Conservation (phyloP, 35 echinoderm and acorn worm species). For the Anneissia japonica region DNA sequence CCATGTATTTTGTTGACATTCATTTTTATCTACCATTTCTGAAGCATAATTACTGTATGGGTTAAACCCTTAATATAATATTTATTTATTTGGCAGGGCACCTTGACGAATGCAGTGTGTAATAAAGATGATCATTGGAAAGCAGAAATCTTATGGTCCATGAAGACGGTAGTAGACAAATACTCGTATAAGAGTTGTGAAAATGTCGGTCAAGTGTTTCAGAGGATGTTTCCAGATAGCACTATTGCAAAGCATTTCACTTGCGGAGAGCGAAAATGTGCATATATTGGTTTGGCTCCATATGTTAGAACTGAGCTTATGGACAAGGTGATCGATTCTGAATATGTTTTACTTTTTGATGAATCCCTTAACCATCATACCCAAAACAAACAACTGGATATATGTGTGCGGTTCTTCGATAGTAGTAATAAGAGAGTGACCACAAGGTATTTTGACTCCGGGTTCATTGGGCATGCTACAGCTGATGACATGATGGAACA, state of each 20-base stretch:
- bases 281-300: not conserved
- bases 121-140: too few relatives aligned
- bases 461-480: conserved; percentile 23
- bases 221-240: not conserved
- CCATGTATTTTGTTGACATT: too few relatives aligned
- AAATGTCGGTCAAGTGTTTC: not conserved
- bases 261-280: not conserved
- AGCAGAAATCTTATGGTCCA: too few relatives aligned
- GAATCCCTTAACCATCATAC: not conserved
- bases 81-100: too few relatives aligned
- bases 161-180: too few relatives aligned
- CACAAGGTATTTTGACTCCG: not conserved
- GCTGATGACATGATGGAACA: not conserved
- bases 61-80: too few relatives aligned
- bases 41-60: too few relatives aligned
- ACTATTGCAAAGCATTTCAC: not conserved
- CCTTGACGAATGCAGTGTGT: too few relatives aligned
- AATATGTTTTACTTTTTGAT: conserved; percentile 3
- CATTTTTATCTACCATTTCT: too few relatives aligned
- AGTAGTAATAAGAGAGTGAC: too few relatives aligned
- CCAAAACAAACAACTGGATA: not conserved
- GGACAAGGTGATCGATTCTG: not conserved
- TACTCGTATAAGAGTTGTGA: not conserved
- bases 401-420: too few relatives aligned
- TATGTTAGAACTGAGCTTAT: not conserved